phyloP scores from a whole-genome alignment of 2,888 invertebrate genomes.

The Xanthorhoe spadicearia region DNA sequence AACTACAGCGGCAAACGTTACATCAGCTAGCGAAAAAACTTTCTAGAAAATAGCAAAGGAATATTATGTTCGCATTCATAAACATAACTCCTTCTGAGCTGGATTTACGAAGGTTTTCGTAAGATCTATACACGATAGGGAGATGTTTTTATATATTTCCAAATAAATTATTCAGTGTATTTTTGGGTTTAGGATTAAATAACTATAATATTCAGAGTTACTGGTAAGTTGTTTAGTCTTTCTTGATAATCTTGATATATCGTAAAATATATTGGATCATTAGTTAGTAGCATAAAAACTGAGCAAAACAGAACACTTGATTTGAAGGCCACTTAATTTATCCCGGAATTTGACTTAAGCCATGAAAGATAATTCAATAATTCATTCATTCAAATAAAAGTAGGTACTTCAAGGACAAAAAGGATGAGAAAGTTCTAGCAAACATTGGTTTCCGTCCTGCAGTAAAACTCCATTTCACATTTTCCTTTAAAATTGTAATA shows the following conservation, averaged over 20 bases:
- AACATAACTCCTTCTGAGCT: background rate
- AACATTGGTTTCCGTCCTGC: conserved; percentile 17
- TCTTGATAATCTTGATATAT: too few species aligned
- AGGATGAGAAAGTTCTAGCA: conserved; percentile 4
- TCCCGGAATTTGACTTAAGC: too few species aligned
- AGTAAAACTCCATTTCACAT: conserved; percentile 48
- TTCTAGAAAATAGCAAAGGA: background rate
- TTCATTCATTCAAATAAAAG: too few species aligned
- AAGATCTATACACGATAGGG: background rate
- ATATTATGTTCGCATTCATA: background rate
- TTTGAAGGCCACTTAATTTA: too few species aligned
- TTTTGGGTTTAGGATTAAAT: background rate
- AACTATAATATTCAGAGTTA: too few species aligned
- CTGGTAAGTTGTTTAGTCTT: too few species aligned
- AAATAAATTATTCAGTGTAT: background rate
- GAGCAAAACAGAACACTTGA: too few species aligned
- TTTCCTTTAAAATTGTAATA: conserved; percentile 57
- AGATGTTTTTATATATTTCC: background rate
- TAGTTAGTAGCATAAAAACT: too few species aligned
- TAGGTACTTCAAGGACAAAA: too few species aligned
- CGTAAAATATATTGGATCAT: too few species aligned
- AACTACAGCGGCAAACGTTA: background rate
- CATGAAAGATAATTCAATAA: too few species aligned
- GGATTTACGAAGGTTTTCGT: conserved; percentile 1
- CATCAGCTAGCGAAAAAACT: background rate